These are phyloP conservation scores for Liodrosophila aerea DNA, from an alignment of 2,888 invertebrate genomes.

Conservation along the genomic window DNA sequence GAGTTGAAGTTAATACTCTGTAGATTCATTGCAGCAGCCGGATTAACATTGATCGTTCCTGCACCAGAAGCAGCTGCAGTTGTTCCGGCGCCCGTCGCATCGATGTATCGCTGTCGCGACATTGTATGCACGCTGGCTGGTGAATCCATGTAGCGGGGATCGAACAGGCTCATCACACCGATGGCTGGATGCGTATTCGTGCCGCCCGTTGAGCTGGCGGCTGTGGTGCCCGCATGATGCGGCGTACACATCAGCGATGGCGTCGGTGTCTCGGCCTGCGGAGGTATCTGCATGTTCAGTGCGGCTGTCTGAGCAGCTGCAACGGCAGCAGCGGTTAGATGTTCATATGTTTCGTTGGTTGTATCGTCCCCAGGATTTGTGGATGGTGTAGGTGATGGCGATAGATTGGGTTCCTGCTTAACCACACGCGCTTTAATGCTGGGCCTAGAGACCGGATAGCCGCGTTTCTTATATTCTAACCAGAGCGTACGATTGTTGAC, in stretches of 20 bases:
- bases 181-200: slow-evolving; percentile 84
- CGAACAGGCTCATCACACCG: slow-evolving; percentile 87
- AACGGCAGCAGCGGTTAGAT: slow-evolving; percentile 79
- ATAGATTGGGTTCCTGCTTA: slow-evolving; percentile 85
- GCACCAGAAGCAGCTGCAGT: slow-evolving; percentile 62
- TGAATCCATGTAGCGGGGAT: slow-evolving; percentile 88
- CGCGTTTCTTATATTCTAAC: slow-evolving; percentile 92
- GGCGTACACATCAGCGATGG: slow-evolving; percentile 85
- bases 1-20: slow-evolving; percentile 90
- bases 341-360: slow-evolving; percentile 82
- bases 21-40: slow-evolving; percentile 86
- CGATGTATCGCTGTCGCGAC: slow-evolving; percentile 83
- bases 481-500: slow-evolving; percentile 93
- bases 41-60: slow-evolving; percentile 83
- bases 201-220: slow-evolving; percentile 43
- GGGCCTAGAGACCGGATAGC: slow-evolving; percentile 90
- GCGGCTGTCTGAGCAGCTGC: slow-evolving; percentile 78
- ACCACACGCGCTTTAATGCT: slow-evolving; percentile 90
- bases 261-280: slow-evolving; percentile 83
- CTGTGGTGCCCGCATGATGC: slow-evolving; percentile 79
- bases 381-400: slow-evolving; percentile 84
- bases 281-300: slow-evolving; percentile 83
- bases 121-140: slow-evolving; percentile 85
- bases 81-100: slow-evolving; percentile 74
- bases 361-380: slow-evolving; percentile 82